Evolutionary conservation across 1,140 invertebrate species (phyloP), one percentile per base, ranked within the genome.

Genomic region (Zaprionus nigranus): DNA sequence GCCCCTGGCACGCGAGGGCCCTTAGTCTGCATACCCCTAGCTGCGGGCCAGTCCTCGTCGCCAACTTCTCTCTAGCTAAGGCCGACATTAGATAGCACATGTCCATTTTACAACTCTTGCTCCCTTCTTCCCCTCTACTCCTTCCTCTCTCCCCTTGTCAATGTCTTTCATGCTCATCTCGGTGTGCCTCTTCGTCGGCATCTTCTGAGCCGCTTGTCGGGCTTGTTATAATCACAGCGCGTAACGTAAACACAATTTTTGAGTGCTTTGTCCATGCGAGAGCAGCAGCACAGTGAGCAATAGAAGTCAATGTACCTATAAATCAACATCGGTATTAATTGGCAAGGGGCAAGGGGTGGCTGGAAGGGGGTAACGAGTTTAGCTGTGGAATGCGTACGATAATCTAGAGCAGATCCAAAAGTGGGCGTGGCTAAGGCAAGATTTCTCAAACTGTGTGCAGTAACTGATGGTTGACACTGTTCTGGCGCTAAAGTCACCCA

Each of bases 241-340:
- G 84, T 87, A 87, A 88, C 83, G 84, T 72, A 87, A 87, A 87
- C 84, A 87, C 83, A 87, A 83, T 83, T 88, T 88, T 87, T 87
- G 83, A 87, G 83, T 88, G 40, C 40, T 46, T 46, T 46, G 40
- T 46, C n/a, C 40, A 46, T 40, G 38, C 12, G 38, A 40, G 38
- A n/a, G 38, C 38, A 40, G 26, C 51, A 40, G 66, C 22, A 63
- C 67, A 75, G 34, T 64, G 60, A 40, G 34, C 46, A 64, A 64
- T 64, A 71, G 28, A 71, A 75, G 60, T 75, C 67, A 75, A 40
- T 71, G 73, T 64, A 75, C 67, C 54, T 46, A 67, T 68, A 68
- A 68, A 68, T 68, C 46, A 68, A 54, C 36, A 40, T 60, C 36
- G 40, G 9, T 43, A 43, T 17, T 46, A 46, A 46, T 46, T 46